Conservation (phyloP, 2,113 vertebrate genomes). For the Seriola quinqueradiata region DNA sequence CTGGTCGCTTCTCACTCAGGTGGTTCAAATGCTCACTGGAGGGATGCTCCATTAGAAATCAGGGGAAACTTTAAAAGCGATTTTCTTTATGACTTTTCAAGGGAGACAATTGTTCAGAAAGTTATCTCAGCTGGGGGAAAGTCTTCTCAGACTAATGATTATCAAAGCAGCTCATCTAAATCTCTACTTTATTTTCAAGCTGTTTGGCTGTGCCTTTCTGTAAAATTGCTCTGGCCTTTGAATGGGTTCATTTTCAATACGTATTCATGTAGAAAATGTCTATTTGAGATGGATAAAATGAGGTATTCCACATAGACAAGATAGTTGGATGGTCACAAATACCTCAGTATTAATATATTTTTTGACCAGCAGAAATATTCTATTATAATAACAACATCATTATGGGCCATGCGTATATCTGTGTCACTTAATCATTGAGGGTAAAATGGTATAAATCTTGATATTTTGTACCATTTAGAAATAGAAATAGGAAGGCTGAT, state of each 20-base stretch:
- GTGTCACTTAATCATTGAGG: constrained; percentile 33
- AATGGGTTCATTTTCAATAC: constrained; percentile 50
- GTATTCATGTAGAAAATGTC: constrained; percentile 64
- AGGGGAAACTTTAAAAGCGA: constrained; percentile 54
- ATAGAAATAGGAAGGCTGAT: constrained; percentile 28
- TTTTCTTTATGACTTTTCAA: constrained; percentile 55
- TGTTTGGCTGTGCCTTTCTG: constrained; percentile 35
- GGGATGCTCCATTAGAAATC: constrained; percentile 63
- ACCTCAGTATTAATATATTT: constrained; percentile 38
- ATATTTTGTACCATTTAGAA: constrained; percentile 31
- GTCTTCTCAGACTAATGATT: constrained; percentile 54
- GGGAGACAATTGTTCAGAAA: constrained; percentile 55
- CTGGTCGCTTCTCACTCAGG: constrained; percentile 55
- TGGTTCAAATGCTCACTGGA: constrained; percentile 61
- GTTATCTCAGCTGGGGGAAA: constrained; percentile 49
- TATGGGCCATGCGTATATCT: constrained; percentile 27
- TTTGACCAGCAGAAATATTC: constrained; percentile 38
- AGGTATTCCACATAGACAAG: constrained; percentile 26
- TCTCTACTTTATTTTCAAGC: constrained; percentile 53
- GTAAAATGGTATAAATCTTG: constrained; percentile 35
- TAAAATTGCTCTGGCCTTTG: constrained; percentile 47
- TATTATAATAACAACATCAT: constrained; percentile 33
- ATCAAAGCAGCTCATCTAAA: constrained; percentile 66
- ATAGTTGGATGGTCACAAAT: constrained; percentile 41
- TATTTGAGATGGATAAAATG: constrained; percentile 58